phyloP scores from a whole-genome alignment of 2,113 vertebrate genomes.

The Trogon surrucura region DNA sequence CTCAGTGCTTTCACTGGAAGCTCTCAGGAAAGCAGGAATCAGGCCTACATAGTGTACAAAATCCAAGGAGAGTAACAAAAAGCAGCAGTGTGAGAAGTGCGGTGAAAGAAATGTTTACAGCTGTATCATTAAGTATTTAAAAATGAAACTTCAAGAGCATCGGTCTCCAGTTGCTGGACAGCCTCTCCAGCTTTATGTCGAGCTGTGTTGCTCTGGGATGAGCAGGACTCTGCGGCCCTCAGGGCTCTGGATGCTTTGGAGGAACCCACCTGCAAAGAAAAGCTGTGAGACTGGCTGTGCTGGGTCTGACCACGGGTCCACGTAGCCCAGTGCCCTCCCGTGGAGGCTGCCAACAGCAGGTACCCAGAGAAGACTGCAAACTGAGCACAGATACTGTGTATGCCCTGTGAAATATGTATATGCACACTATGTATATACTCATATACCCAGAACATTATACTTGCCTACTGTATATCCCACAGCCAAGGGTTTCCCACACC shows the following conservation, averaged over 20 bases:
- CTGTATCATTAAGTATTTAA: neutral
- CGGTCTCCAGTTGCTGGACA: neutral
- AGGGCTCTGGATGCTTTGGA: conserved; percentile 15
- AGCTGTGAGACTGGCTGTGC: neutral
- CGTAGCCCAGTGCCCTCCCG: neutral
- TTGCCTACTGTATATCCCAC: neutral
- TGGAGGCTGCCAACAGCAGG: neutral
- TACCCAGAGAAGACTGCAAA: neutral
- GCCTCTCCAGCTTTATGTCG: neutral
- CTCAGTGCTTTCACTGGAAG: neutral
- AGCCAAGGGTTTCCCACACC: neutral
- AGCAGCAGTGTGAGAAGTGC: neutral
- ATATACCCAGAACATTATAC: neutral
- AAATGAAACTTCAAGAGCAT: neutral
- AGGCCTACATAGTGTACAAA: neutral
- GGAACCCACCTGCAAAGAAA: conserved; percentile 43
- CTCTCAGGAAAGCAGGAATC: neutral
- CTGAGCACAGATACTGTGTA: neutral
- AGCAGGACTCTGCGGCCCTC: neutral
- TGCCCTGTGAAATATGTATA: fast-evolving
- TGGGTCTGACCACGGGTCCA: fast-evolving
- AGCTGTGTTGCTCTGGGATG: fast-evolving
- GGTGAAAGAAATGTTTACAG: neutral
- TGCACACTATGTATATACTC: too few relatives aligned
- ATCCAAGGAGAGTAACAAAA: neutral